These are phyloP conservation scores for Alethe diademata DNA, from an alignment of 2,113 vertebrate species.

Conservation along the genomic window DNA sequence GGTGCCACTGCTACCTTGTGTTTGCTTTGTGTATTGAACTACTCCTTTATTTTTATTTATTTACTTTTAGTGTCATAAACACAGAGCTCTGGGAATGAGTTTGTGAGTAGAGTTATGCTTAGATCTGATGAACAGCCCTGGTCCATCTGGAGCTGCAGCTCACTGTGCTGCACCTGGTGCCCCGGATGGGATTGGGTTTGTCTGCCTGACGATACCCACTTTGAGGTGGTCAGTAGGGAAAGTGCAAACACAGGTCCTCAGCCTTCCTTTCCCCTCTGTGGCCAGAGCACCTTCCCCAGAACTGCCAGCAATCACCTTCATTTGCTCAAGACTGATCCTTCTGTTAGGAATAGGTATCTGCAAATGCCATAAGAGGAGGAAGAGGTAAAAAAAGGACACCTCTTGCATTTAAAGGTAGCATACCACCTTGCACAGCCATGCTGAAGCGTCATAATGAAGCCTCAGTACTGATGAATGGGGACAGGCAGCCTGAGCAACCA, in stretches of 20 bases:
- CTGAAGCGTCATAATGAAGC: neutral
- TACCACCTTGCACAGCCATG: neutral
- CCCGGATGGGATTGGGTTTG: too few species aligned
- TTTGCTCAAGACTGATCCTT: neutral
- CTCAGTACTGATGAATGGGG: neutral
- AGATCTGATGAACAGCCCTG: neutral
- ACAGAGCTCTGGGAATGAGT: neutral
- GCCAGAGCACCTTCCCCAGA: neutral
- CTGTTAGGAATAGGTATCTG: neutral
- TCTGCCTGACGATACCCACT: fast-evolving
- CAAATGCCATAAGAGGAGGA: neutral
- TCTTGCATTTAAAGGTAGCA: neutral
- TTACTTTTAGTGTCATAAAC: neutral
- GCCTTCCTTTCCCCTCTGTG: neutral
- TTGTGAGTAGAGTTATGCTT: neutral
- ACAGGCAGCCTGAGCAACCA: neutral
- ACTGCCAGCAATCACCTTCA: neutral
- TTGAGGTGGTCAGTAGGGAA: neutral
- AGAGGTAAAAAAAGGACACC: neutral
- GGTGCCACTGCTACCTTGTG: neutral
- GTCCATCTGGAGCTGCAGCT: neutral
- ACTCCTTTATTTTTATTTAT: too few species aligned
- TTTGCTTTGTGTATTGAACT: neutral
- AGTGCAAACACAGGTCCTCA: neutral
- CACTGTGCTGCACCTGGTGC: neutral